Percentiles rank a stretch among this genome's conserved stretches.
Evolutionary conservation across 2,888 invertebrate species (phyloP).

Genomic region (Caenorhabditis afra): DNA sequence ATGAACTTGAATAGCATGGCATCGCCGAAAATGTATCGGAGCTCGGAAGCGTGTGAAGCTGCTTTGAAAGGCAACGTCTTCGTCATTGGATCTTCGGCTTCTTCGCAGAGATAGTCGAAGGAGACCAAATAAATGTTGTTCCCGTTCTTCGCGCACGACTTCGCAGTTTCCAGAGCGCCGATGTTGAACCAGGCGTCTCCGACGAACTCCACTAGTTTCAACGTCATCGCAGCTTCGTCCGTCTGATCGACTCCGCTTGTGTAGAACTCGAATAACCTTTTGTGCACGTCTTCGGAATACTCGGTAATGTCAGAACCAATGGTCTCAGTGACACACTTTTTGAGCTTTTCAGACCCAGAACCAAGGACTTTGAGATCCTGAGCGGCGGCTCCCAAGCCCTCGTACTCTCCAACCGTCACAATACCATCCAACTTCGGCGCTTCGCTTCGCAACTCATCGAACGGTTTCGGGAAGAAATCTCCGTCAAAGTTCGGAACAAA

Average conservation of each 20-base stretch:
- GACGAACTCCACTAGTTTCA: conserved; percentile 47
- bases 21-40: conserved; percentile 67
- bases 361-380: no score
- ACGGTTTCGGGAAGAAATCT: conserved; percentile 66
- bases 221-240: conserved; percentile 21
- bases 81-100: background rate
- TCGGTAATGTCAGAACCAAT: background rate
- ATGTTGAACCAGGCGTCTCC: conserved; percentile 51
- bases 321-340: no score
- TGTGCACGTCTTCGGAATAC: conserved; percentile 14
- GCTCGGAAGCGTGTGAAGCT: conserved; percentile 65
- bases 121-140: conserved; percentile 60
- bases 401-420: conserved; percentile 60
- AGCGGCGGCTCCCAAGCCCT: conserved; percentile 53
- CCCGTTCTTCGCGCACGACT: conserved; percentile 42
- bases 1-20: conserved; percentile 62
- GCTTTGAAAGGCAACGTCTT: conserved; percentile 27
- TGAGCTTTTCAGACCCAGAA: no score
- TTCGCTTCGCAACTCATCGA: conserved; percentile 59
- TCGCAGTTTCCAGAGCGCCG: conserved; percentile 37
- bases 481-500: conserved; percentile 66
- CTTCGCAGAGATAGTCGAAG: conserved; percentile 60
- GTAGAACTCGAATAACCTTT: conserved; percentile 40
- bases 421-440: conserved; percentile 59
- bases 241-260: conserved; percentile 21